phyloP scores from a whole-genome alignment of 2,888 invertebrate species.

The Lepetodrilus schrolli region DNA sequence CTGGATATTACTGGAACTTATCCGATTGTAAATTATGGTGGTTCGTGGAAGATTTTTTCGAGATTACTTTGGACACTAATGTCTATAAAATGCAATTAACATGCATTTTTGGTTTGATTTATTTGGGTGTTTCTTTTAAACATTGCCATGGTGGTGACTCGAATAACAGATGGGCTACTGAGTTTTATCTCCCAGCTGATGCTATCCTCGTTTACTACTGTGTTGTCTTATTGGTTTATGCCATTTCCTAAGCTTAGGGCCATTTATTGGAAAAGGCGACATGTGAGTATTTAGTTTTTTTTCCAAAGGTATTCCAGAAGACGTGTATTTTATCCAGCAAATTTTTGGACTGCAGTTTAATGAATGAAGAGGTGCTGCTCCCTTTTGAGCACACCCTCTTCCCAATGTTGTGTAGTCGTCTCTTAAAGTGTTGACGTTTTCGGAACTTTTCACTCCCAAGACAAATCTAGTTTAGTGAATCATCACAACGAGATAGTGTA shows the following conservation, averaged over 20 bases:
- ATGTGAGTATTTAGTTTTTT: slow-evolving; percentile 48
- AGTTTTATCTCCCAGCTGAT: not conserved
- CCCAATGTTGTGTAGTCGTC: slow-evolving; percentile 7
- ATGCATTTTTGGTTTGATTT: too few species aligned
- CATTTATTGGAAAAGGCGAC: slow-evolving; percentile 27
- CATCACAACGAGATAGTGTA: slow-evolving; percentile 64
- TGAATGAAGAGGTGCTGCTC: slow-evolving; percentile 57
- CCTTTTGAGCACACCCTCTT: slow-evolving; percentile 70
- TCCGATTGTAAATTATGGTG: too few species aligned
- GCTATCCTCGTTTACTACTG: slow-evolving; percentile 34
- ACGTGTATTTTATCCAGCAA: slow-evolving; percentile 53
- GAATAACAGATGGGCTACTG: not conserved
- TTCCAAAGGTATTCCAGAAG: slow-evolving; percentile 55
- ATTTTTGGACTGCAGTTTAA: slow-evolving; percentile 49
- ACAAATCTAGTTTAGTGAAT: slow-evolving; percentile 68
- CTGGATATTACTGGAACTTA: too few species aligned
- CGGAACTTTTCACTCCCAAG: slow-evolving; percentile 36
- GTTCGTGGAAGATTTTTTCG: too few species aligned
- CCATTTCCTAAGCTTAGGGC: slow-evolving; percentile 39
- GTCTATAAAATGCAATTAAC: too few species aligned
- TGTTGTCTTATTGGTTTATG: slow-evolving; percentile 37
- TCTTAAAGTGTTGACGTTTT: slow-evolving; percentile 27
- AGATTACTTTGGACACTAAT: too few species aligned
- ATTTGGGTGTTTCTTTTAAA: too few species aligned
- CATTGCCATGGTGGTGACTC: too few species aligned